phyloP scores from a whole-genome alignment of 2,113 vertebrate genomes.

The Crocuta crocuta region DNA sequence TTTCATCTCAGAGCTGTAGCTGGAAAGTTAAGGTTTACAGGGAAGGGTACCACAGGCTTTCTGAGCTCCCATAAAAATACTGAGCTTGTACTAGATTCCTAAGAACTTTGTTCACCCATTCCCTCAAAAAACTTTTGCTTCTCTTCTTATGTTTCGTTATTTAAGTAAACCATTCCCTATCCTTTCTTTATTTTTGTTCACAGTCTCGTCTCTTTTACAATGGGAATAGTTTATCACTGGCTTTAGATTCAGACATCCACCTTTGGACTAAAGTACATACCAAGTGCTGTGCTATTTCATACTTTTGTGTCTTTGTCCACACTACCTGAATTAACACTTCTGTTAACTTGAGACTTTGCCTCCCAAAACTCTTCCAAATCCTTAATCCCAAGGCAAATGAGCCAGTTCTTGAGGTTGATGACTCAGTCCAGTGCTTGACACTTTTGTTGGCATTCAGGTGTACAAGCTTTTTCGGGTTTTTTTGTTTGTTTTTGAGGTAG shows the following conservation, averaged over 20 bases:
- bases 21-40: not conserved
- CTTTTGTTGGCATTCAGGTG: not conserved
- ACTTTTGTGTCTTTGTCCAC: not conserved
- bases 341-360: not conserved
- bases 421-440: not conserved
- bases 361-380: not conserved
- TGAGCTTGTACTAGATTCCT: not conserved
- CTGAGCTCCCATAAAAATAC: not conserved
- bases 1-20: not conserved
- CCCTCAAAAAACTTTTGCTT: not conserved
- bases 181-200: not conserved
- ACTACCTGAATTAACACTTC: not conserved
- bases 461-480: not conserved
- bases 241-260: not conserved
- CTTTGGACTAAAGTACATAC: not conserved
- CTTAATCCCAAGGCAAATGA: not conserved
- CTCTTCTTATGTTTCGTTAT: not conserved
- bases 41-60: not conserved
- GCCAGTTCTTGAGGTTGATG: not conserved
- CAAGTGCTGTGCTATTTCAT: not conserved
- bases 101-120: not conserved
- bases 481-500: not conserved
- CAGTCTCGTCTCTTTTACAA: not conserved
- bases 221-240: not conserved
- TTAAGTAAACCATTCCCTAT: not conserved